These are phyloP conservation scores for Alca torda DNA, from an alignment of 2,797 vertebrate genomes.

Conservation along the genomic window DNA sequence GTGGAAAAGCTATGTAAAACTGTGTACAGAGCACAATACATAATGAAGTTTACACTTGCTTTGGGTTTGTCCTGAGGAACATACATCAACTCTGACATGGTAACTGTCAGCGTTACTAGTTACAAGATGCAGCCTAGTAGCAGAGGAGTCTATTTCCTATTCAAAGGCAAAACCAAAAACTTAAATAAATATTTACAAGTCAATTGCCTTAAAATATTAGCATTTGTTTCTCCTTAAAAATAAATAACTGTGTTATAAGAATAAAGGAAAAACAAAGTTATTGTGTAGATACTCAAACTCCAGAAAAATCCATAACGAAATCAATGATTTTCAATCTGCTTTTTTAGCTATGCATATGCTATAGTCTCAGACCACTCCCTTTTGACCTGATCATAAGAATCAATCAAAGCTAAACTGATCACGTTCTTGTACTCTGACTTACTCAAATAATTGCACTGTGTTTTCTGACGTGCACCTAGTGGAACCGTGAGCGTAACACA, in stretches of 20 bases:
- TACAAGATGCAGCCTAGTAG: not conserved
- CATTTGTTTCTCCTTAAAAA: not conserved
- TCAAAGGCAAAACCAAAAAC: not conserved
- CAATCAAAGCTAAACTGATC: not conserved
- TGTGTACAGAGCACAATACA: slow-evolving; percentile 42
- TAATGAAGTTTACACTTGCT: slow-evolving; percentile 68
- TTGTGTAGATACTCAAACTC: not conserved
- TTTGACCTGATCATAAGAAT: not conserved
- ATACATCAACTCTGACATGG: slow-evolving; percentile 37
- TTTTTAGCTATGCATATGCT: not conserved
- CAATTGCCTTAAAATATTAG: not conserved
- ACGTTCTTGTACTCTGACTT: not conserved
- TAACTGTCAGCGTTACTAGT: slow-evolving; percentile 1
- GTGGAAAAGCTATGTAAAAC: slow-evolving; percentile 67
- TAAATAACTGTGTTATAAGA: not conserved
- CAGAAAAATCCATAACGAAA: not conserved
- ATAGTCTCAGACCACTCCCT: not conserved
- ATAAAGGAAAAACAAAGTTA: not conserved
- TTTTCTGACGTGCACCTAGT: not conserved
- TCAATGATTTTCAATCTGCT: not conserved
- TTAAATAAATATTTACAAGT: not conserved
- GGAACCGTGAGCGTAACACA: not conserved
- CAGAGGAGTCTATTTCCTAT: not conserved
- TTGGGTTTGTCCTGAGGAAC: slow-evolving; percentile 61
- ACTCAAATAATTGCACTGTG: not conserved